Conservation (phyloP, 2,113 vertebrate species). For the Paramisgurnus dabryanus region DNA sequence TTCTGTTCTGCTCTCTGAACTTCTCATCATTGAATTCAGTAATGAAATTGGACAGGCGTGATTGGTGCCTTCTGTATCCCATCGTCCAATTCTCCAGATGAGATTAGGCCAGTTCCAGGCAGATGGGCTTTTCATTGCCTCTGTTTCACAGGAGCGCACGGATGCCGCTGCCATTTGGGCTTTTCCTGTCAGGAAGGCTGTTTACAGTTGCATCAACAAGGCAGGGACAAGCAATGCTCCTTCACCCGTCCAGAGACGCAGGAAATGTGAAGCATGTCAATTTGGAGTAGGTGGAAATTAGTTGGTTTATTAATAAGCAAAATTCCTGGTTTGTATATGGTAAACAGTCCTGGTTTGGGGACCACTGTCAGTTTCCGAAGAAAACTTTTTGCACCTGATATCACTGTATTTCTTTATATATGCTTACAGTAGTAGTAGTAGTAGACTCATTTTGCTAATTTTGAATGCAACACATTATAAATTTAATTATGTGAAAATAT, state of each 20-base stretch:
- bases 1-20: slow-evolving; percentile 53
- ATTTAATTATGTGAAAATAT: too few species aligned
- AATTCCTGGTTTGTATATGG: slow-evolving; percentile 27
- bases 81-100: slow-evolving; percentile 68
- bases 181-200: slow-evolving; percentile 60
- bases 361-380: slow-evolving; percentile 67
- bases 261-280: slow-evolving; percentile 56
- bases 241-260: slow-evolving; percentile 52
- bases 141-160: slow-evolving; percentile 40
- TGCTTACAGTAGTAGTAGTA: too few species aligned
- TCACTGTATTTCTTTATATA: too few species aligned
- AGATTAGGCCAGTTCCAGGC: slow-evolving; percentile 71
- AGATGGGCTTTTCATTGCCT: slow-evolving; percentile 68
- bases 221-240: slow-evolving; percentile 62
- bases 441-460: too few species aligned
- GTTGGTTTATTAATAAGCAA: slow-evolving; percentile 69
- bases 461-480: too few species aligned
- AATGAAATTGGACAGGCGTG: slow-evolving; percentile 66
- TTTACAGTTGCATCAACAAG: slow-evolving; percentile 47
- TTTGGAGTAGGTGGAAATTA: slow-evolving; percentile 73
- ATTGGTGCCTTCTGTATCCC: slow-evolving; percentile 63
- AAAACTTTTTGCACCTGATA: too few species aligned
- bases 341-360: slow-evolving; percentile 47
- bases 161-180: slow-evolving; percentile 39
- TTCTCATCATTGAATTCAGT: slow-evolving; percentile 64